Base-by-base conservation (phyloP, 1,140 invertebrate genomes). In the Danaus plexippus region DNA sequence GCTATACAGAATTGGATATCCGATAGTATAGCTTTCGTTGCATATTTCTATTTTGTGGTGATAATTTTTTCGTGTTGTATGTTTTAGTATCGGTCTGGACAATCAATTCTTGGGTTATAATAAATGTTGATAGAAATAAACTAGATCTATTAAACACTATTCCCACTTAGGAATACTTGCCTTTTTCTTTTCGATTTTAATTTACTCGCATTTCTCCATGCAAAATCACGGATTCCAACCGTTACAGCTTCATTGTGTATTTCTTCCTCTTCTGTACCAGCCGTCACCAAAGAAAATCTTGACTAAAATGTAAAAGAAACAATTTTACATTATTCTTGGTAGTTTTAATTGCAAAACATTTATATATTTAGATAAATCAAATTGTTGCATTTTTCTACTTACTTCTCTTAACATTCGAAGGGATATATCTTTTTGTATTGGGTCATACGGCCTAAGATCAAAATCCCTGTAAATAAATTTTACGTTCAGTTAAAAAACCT, bases 391-490 rank as follows among this genome's bases (percentile, higher is more conserved):
- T 32, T 41, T 13, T 52, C 51, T 48, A 57, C 62, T 53, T 63
- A 77, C 77, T 64, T 67, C 63, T 59, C 52, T 57, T 47, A 62
- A 46, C 52, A 58, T 66, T 43, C 68, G 44, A 8, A 32, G 18
- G 42, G 52, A 64, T 9, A 74, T 12, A 47, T 78, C 69, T 56
- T 67, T 76, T 45, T 61, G n/a, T 44, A 64, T 61, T 12, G 81
- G 77, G 13, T 78, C 62, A 55, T 85, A 85, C 6, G 70, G 45
- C 47, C 68, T 72, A 46, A 81, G 63, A 49, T 81, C 53, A 53
- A 81, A 83, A 57, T 81, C 66, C 47, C 81, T 85, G 61, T 57
- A 73, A 67, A 48, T 11, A 57, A 42, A 46, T 3, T 11, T 52
- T 43, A 53, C 12, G 15, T 45, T 12, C 6, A 45, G 4, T 45